Evolutionary conservation across 2,113 vertebrate species (phyloP).

Genomic region (Catharus minimus): DNA sequence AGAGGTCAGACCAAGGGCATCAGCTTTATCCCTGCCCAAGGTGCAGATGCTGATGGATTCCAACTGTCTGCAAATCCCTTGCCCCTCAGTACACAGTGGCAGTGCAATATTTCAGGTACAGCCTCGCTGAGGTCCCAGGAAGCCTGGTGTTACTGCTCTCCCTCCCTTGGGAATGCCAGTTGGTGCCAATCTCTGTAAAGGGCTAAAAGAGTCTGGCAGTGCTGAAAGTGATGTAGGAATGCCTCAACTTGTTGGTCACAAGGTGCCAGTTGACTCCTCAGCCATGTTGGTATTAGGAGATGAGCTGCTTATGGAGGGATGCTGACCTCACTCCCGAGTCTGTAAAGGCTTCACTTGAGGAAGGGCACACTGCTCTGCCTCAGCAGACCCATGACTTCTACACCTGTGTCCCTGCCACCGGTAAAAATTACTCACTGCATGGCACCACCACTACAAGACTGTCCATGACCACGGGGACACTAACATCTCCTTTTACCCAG

Average conservation of each 20-base stretch:
- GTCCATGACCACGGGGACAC: not conserved
- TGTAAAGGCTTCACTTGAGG: not conserved
- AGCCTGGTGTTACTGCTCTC: not conserved
- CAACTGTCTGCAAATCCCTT: not conserved
- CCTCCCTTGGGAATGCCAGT: not conserved
- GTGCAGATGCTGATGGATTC: not conserved
- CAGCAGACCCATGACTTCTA: not conserved
- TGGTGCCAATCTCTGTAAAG: not conserved
- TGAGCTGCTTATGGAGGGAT: not conserved
- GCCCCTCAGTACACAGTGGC: not conserved
- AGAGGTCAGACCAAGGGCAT: not conserved
- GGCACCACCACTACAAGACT: not conserved
- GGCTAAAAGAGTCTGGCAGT: not conserved
- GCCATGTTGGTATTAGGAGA: not conserved
- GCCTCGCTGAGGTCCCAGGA: not conserved
- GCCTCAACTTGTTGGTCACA: not conserved
- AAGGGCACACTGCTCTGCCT: not conserved
- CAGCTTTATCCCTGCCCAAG: not conserved
- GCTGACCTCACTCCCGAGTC: not conserved
- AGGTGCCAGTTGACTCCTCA: not conserved
- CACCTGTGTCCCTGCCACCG: not conserved
- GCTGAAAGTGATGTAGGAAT: not conserved
- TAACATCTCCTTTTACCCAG: not conserved
- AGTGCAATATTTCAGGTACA: not conserved
- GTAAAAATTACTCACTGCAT: not conserved